These are phyloP conservation scores for Halcyon senegalensis DNA, from an alignment of 2,113 vertebrate species.

Conservation along the genomic window DNA sequence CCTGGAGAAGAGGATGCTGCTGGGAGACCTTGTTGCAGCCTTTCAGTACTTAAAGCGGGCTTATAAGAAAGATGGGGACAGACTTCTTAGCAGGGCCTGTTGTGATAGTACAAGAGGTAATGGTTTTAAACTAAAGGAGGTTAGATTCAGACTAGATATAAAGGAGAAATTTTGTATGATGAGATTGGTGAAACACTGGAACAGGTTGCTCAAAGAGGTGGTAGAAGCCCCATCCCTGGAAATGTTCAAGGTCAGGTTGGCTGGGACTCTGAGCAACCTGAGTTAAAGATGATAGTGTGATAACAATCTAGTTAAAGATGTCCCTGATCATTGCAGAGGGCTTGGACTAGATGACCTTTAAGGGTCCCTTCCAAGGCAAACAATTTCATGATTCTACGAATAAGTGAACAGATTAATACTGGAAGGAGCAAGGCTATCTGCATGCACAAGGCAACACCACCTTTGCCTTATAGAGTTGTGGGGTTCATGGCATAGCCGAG, in stretches of 20 bases:
- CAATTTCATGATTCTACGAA: background rate
- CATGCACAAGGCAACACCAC: background rate
- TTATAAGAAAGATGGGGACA: background rate
- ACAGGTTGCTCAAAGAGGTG: background rate
- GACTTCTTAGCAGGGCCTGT: background rate
- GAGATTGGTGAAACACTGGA: background rate
- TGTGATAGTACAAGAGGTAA: rapidly evolving
- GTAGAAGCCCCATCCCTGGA: background rate
- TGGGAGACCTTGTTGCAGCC: background rate
- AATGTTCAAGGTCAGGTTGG: background rate
- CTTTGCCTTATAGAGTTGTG: background rate
- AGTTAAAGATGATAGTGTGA: too few relatives aligned
- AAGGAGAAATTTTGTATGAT: background rate
- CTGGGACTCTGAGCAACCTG: background rate
- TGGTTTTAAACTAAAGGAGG: background rate
- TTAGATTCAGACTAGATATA: background rate
- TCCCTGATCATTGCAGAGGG: background rate
- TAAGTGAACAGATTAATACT: background rate
- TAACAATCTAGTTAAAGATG: background rate
- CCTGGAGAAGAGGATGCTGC: background rate
- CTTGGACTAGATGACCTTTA: background rate
- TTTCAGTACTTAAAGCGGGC: background rate
- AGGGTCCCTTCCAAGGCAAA: background rate
- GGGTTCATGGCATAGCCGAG: background rate
- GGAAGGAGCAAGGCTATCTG: background rate